Base-by-base conservation (phyloP, 1,140 invertebrate species). In the Drosophila repletoides region DNA sequence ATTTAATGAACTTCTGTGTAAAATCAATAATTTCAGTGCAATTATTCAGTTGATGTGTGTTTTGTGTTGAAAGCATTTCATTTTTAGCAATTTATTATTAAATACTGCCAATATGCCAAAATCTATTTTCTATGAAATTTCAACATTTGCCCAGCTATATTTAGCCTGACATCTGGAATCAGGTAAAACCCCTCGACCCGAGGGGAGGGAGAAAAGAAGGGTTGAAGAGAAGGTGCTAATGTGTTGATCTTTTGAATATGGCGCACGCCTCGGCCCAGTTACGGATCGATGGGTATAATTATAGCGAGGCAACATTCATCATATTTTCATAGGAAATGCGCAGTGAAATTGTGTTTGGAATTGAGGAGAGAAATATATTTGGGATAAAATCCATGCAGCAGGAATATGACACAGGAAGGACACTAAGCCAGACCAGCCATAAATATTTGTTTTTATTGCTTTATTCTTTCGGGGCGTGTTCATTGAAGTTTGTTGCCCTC, bases 381-480 rank as follows among this genome's bases (percentile, higher is more conserved):
- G n/a, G n/a, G n/a, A n/a, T n/a, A n/a, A n/a, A n/a, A n/a, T n/a
- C n/a, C n/a, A n/a, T n/a, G n/a, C n/a, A n/a, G n/a, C n/a, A n/a
- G n/a, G n/a, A n/a, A n/a, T n/a, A n/a, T n/a, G n/a, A n/a, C n/a
- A n/a, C n/a, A n/a, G n/a, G n/a, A n/a, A n/a, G n/a, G n/a, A 51
- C 28, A 12, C 74, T 43, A 48, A 36, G 49, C 33, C 12, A 9
- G 14, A 10, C 31, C n/a, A n/a, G n/a, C n/a, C 73, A 76, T 76
- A 76, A 68, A 83, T 84, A 84, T 71, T 71, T 74, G 56, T 56
- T 81, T 83, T 66, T 72, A 77, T 83, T 66, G 59, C 48, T n/a
- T n/a, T n/a, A n/a, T n/a, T n/a, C 49, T 67, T 31, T 7, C n/a
- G 21, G 55, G 55, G 63, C 63, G 63, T 60, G 40, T 38, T 55